phyloP scores from a whole-genome alignment of 2,888 invertebrate species.

The Drosophila longiperda region DNA sequence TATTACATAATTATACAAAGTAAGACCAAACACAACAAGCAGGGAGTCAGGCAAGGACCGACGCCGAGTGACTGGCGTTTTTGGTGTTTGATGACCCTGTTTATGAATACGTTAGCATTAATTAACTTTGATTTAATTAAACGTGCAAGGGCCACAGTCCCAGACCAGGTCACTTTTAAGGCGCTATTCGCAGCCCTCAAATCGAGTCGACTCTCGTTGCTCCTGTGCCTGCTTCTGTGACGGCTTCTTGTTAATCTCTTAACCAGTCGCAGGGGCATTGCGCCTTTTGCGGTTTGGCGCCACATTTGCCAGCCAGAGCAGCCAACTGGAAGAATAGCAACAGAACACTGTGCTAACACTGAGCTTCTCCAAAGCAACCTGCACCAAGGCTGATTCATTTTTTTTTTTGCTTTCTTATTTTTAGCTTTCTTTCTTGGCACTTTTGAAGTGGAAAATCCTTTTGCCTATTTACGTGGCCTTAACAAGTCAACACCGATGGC shows the following conservation, averaged over 20 bases:
- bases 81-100: constrained; percentile 78
- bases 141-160: constrained; percentile 44
- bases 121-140: constrained; percentile 84
- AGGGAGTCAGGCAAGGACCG: constrained; percentile 21
- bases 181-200: constrained; percentile 35
- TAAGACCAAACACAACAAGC: constrained; percentile 43
- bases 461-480: constrained; percentile 73
- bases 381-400: constrained; percentile 24
- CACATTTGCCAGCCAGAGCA: constrained; percentile 63
- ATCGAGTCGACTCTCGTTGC: constrained; percentile 8
- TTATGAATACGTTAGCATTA: constrained; percentile 83
- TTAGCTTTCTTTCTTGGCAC: constrained; percentile 65
- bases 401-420: constrained; percentile 24
- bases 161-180: constrained; percentile 57
- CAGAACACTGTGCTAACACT: constrained; percentile 18
- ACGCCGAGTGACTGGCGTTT: constrained; percentile 45
- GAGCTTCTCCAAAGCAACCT: constrained; percentile 25
- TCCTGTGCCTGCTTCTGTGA: constrained; percentile 21
- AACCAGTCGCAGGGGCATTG: constrained; percentile 62
- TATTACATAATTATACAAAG: constrained; percentile 77
- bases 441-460: constrained; percentile 81
- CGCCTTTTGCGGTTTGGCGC: constrained; percentile 76
- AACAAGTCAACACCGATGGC: constrained; percentile 63
- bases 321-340: constrained; percentile 64
- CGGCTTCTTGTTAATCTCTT: constrained; percentile 68